Evolutionary conservation across 2,113 vertebrate species (phyloP).

Genomic region (Malaclemys terrapin): DNA sequence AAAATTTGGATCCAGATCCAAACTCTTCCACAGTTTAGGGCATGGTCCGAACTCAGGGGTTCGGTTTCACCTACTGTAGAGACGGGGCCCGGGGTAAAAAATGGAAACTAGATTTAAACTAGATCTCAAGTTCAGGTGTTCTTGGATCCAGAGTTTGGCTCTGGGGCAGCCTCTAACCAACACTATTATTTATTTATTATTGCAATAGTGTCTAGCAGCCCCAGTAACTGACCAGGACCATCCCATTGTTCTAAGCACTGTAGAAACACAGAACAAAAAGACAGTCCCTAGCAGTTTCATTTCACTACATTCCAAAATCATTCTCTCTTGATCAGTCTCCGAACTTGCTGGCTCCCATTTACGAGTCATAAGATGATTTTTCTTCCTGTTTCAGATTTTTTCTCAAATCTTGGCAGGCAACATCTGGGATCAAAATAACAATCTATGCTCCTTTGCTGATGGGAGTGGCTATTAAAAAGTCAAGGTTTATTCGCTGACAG

Average conservation of each 20-base stretch:
- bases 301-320: background rate
- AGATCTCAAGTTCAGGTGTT: background rate
- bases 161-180: background rate
- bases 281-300: background rate
- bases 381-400: background rate
- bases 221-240: background rate
- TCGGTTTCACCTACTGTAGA: fast-evolving
- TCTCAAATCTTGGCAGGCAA: background rate
- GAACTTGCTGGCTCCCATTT: background rate
- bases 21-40: background rate
- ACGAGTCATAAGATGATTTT: background rate
- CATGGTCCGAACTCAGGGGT: fast-evolving
- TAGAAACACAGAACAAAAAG: background rate
- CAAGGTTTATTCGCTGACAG: background rate
- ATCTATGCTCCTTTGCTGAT: background rate
- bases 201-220: background rate
- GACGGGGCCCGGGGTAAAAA: background rate
- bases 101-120: background rate
- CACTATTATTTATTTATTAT: background rate
- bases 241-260: background rate
- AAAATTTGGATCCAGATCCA: fast-evolving
- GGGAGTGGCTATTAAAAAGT: background rate
- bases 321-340: background rate
- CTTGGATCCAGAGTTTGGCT: background rate
- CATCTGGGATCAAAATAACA: background rate